Conservation (phyloP, 2,113 vertebrate genomes). For the Maccullochella peelii region DNA sequence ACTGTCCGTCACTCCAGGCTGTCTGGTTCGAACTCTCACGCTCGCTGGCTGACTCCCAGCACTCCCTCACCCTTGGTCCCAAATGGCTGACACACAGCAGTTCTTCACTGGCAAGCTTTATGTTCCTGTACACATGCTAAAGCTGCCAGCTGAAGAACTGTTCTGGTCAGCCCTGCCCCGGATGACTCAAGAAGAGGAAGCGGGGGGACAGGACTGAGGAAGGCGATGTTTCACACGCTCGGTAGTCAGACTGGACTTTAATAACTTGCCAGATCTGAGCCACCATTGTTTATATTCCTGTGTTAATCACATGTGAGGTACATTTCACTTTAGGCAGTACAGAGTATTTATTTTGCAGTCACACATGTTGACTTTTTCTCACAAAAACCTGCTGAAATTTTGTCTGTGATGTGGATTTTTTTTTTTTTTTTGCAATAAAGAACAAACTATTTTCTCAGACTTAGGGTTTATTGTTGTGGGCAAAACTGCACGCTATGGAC, state of each 20-base stretch:
- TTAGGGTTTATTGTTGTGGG: constrained; percentile 14
- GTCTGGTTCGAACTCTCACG: constrained; percentile 13
- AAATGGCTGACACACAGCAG: constrained; percentile 93
- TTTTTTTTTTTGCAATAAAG: constrained; percentile 47
- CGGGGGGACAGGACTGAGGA: constrained; percentile 43
- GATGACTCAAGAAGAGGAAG: constrained; percentile 62
- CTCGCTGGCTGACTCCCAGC: constrained; percentile 34
- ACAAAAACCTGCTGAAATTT: neutral
- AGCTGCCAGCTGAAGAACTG: constrained; percentile 99
- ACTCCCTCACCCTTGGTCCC: constrained; percentile 26
- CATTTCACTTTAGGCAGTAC: neutral
- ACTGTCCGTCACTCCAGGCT: constrained; percentile 20
- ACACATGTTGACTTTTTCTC: neutral
- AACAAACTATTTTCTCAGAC: constrained; percentile 33
- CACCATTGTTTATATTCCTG: constrained; percentile 4
- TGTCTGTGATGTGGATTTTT: neutral
- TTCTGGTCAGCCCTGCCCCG: constrained; percentile 92
- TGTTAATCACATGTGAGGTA: neutral
- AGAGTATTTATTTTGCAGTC: neutral
- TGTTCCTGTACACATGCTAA: constrained; percentile 95
- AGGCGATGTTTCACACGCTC: constrained; percentile 26
- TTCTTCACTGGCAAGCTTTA: constrained; percentile 99
- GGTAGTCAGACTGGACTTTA: constrained; percentile 12
- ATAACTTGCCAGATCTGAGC: neutral
- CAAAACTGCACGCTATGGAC: constrained; percentile 10